Conservation (phyloP, 2,888 invertebrate species). For the Leptopilina syphax region DNA sequence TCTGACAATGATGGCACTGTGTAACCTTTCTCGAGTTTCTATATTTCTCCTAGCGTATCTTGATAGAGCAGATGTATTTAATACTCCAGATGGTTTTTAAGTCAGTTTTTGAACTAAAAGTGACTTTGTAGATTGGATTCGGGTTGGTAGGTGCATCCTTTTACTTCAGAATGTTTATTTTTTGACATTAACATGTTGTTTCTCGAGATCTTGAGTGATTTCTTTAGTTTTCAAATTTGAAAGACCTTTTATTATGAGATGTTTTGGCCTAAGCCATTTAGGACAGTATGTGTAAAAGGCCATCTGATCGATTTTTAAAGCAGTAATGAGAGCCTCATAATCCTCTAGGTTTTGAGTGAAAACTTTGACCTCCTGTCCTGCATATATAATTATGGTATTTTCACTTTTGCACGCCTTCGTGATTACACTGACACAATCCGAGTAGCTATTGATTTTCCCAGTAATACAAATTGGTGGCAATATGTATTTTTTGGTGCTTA, state of each 20-base stretch:
- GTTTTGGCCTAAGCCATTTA: conserved; percentile 41
- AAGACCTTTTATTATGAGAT: conserved; percentile 39
- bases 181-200: background rate
- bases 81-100: conserved; percentile 32
- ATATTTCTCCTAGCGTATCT: conserved; percentile 38
- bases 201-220: conserved; percentile 14
- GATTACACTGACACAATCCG: background rate
- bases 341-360: background rate
- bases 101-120: background rate
- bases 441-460: background rate
- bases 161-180: conserved; percentile 31
- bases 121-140: conserved; percentile 24
- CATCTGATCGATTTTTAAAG: background rate
- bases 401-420: background rate
- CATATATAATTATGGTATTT: background rate
- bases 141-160: background rate
- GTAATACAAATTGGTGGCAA: background rate
- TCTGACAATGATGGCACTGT: conserved; percentile 45
- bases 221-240: conserved; percentile 8
- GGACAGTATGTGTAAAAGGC: conserved; percentile 40
- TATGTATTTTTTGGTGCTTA: no score
- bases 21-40: conserved; percentile 37
- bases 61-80: conserved; percentile 7
- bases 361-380: background rate
- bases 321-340: background rate